Percentiles rank a stretch among this genome's conserved stretches.
phyloP scores from a whole-genome alignment of 2,797 vertebrate species.

The Setipinna tenuifilis region DNA sequence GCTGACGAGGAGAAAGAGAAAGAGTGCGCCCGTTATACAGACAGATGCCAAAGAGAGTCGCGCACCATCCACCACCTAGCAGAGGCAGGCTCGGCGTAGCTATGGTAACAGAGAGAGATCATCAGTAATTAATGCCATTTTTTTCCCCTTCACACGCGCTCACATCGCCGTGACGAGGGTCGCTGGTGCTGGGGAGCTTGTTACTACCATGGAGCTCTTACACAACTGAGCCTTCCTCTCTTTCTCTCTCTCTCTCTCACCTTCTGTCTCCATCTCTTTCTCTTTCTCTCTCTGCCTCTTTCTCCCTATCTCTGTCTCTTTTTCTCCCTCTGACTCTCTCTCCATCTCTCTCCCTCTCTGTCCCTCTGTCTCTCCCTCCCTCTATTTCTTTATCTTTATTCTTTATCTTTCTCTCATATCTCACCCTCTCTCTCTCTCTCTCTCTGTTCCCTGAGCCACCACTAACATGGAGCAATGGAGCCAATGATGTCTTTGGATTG shows the following conservation, averaged over 20 bases:
- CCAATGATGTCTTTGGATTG: not conserved
- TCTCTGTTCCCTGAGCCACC: not conserved
- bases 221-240: not conserved
- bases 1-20: no score
- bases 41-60: slow-evolving; percentile 54
- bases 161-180: not conserved
- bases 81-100: slow-evolving; percentile 54
- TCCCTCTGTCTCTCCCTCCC: no score
- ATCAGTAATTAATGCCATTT: slow-evolving; percentile 55
- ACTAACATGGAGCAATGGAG: not conserved
- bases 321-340: no score
- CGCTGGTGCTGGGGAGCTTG: not conserved
- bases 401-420: no score
- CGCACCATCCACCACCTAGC: slow-evolving; percentile 37
- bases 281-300: no score
- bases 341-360: no score
- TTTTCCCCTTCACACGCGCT: not conserved
- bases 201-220: not conserved
- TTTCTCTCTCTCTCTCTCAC: no score
- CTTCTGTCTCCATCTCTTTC: no score
- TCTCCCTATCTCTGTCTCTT: no score
- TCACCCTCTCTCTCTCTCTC: no score
- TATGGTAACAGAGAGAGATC: slow-evolving; percentile 61
- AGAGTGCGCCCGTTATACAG: not conserved
- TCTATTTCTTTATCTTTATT: no score